These are phyloP conservation scores for Crenichthys baileyi DNA, from an alignment of 2,797 vertebrate species.

Conservation along the genomic window DNA sequence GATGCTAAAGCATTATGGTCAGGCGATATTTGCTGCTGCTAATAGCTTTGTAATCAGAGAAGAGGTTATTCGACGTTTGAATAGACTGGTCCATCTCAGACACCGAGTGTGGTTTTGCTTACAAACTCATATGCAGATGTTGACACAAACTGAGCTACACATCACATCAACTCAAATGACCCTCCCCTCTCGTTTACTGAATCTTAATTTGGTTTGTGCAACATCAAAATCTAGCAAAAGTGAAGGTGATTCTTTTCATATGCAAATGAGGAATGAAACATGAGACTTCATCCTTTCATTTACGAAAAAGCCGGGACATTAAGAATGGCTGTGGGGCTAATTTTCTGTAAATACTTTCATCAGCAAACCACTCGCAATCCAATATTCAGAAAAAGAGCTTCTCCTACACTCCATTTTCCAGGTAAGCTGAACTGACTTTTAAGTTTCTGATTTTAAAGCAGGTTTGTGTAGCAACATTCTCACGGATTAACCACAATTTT, in stretches of 20 bases:
- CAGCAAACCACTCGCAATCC: constrained; percentile 57
- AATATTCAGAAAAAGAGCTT: constrained; percentile 46
- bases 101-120: constrained; percentile 7
- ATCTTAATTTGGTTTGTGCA: constrained; percentile 49
- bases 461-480: constrained; percentile 19
- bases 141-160: constrained; percentile 40
- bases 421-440: constrained; percentile 33
- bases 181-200: constrained; percentile 29
- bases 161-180: constrained; percentile 39
- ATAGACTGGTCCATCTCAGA: constrained; percentile 35
- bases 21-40: constrained; percentile 18
- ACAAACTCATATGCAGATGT: constrained; percentile 49
- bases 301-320: constrained; percentile 55
- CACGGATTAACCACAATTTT: constrained; percentile 15
- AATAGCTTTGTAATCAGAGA: constrained; percentile 54
- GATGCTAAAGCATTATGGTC: constrained; percentile 39
- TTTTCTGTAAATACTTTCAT: constrained; percentile 71
- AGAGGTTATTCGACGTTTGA: constrained; percentile 35
- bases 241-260: constrained; percentile 66
- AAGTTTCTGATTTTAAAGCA: constrained; percentile 17
- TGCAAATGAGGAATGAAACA: constrained; percentile 63
- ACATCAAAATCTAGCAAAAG: constrained; percentile 29
- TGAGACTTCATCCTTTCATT: constrained; percentile 58
- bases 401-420: constrained; percentile 27
- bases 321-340: constrained; percentile 52